Percentiles rank a stretch among this genome's conserved stretches.
Evolutionary conservation across 2,888 invertebrate genomes (phyloP).

Genomic region (Coelopa pilipes): DNA sequence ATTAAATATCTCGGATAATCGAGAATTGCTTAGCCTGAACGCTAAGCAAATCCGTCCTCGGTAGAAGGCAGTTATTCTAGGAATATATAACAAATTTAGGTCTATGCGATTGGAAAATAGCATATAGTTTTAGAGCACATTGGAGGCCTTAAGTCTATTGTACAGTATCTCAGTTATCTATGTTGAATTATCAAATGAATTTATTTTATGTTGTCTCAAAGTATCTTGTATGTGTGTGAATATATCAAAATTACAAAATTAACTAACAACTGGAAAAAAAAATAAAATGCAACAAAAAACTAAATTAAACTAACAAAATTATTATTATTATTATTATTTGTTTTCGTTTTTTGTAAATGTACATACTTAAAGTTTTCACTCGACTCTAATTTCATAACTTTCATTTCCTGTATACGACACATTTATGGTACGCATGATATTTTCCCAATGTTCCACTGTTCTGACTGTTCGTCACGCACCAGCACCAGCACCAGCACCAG

Average conservation of each 20-base stretch:
- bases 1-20: too few relatives aligned
- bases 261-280: slow-evolving; percentile 48
- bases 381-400: neutral
- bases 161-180: too few relatives aligned
- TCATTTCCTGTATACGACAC: neutral
- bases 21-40: neutral
- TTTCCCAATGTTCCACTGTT: slow-evolving; percentile 11
- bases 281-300: slow-evolving; percentile 34
- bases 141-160: too few relatives aligned
- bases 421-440: slow-evolving; percentile 22
- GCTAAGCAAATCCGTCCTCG: slow-evolving; percentile 13
- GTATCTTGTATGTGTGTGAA: slow-evolving; percentile 68
- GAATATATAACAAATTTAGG: neutral
- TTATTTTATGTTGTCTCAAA: slow-evolving; percentile 62
- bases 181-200: slow-evolving; percentile 33
- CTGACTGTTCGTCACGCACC: neutral
- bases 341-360: slow-evolving; percentile 9
- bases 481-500: neutral
- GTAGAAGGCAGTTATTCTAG: neutral
- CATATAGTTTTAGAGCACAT: too few relatives aligned
- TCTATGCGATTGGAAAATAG: too few relatives aligned
- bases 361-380: neutral
- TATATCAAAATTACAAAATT: slow-evolving; percentile 48
- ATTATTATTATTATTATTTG: slow-evolving; percentile 47
- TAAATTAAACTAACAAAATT: slow-evolving; percentile 36